A percentile compares a stretch with the other conserved stretches of the same genome.
Conservation (phyloP, 2,888 invertebrate species). For the Pristionchus maxplancki region DNA sequence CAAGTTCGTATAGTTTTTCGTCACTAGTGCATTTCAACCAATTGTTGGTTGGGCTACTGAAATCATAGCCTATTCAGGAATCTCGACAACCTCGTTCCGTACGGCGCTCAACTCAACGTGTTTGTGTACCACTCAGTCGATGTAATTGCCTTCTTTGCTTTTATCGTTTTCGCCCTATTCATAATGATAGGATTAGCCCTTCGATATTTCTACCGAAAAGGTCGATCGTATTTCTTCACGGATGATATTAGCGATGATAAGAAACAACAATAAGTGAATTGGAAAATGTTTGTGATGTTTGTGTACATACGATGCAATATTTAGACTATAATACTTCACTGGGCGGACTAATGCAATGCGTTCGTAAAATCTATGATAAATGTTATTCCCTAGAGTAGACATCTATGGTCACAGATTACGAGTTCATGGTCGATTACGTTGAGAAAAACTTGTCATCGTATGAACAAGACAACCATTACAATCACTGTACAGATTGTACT, state of each 20-base stretch:
- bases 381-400: no score
- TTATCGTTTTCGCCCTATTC: constrained; percentile 35
- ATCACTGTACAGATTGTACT: no score
- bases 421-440: no score
- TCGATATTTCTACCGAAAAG: background rate
- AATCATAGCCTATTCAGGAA: background rate
- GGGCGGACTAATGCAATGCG: no score
- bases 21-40: no score
- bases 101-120: constrained; percentile 62
- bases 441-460: no score
- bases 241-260: background rate
- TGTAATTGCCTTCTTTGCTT: constrained; percentile 58
- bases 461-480: no score
- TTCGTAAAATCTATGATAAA: no score
- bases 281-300: background rate
- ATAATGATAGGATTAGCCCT: background rate
- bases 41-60: no score
- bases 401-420: no score
- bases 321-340: no score
- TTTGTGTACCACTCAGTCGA: constrained; percentile 67
- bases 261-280: background rate
- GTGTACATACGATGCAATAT: no score
- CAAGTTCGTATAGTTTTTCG: constrained; percentile 51
- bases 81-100: constrained; percentile 55
- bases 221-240: background rate